Evolutionary conservation across 2,888 invertebrate species (phyloP), one percentile per base, ranked within the genome.

Genomic region (Agrochola macilenta): DNA sequence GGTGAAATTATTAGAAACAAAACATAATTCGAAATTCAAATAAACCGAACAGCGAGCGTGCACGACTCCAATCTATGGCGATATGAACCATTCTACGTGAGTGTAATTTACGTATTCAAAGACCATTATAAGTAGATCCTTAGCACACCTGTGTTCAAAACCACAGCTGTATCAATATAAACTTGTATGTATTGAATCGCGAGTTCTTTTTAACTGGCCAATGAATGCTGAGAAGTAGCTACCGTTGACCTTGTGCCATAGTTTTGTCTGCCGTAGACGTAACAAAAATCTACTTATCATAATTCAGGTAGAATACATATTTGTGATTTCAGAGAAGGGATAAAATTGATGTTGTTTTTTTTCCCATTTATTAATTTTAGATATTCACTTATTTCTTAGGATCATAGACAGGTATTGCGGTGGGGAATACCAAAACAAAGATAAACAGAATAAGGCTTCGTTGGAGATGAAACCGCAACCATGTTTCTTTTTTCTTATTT

Each of bases 51-150:
- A 90, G 89, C 80, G 90, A 89, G 92, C 91, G 93, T 92, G 91
- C 94, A 92, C 95, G 93, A 87, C 92, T 92, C 89, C 90, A 91
- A 92, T 92, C 93, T 92, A 93, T 92, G 90, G 91, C 93, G 93
- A 89, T 93, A 92, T 93, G 93, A 91, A 92, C 89, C 90, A 87
- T 89, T 87, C 86, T 90, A 88, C 88, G 91, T 90, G 91, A 90
- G 89, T 92, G 92, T 91, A 93, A 91, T 95, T 94, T 93, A 94
- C 94, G 90, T 92, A 87, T 89, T 90, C 82, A 70, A 70, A 71
- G 83, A 87, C 95, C 92, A 93, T 79, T 91, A 87, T 90, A 89
- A 30, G 20, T 73, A 87, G 94, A 91, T 71, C 93, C 87, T 82
- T 76, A 71, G 69, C 73, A 79, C 78, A 88, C 88, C 88, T 88